Evolutionary conservation across 2,888 invertebrate species (phyloP), one percentile per base, ranked within the genome.

Genomic region (Isoperla grammatica): DNA sequence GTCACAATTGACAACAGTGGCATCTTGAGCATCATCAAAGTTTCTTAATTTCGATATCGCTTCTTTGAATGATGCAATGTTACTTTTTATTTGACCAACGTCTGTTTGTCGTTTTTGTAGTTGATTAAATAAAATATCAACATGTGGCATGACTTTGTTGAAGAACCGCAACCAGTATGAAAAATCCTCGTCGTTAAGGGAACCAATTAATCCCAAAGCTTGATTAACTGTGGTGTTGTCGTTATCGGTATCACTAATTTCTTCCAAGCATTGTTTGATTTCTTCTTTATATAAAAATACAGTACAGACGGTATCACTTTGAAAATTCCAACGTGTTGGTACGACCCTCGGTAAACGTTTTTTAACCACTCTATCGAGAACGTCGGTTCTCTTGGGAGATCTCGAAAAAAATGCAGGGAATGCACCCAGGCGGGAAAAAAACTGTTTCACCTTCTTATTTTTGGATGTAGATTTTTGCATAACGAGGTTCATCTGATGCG

Each of bases 401-500:
- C 66, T 61, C 9, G 68, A 64, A 62, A 69, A 69, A 65, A 71
- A 71, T n/a, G 62, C 63, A 15, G 65, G 63, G 40, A 71, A 62
- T n/a, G n/a, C n/a, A n/a, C n/a, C n/a, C n/a, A n/a, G n/a, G n/a
- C n/a, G n/a, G n/a, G n/a, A n/a, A n/a, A 71, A 70, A 68, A 71
- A 71, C n/a, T 66, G 46, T 43, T 67, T 67, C 42, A 67, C 67
- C 57, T 70, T 65, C 22, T 62, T 59, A 22, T 69, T 69, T 29
- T 61, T 45, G 46, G 58, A 63, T n/a, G 67, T 63, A 8, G 66
- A 65, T 61, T 68, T 66, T 17, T 64, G 62, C 20, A 71, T 63
- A 40, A 70, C 63, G 29, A 64, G 58, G 58, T 65, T 66, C 15
- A 67, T 57, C 45, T 50, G 54, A 63, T 68, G 67, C 8, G 68